Base-by-base conservation (phyloP, 2,113 vertebrate genomes). In the Theropithecus gelada region DNA sequence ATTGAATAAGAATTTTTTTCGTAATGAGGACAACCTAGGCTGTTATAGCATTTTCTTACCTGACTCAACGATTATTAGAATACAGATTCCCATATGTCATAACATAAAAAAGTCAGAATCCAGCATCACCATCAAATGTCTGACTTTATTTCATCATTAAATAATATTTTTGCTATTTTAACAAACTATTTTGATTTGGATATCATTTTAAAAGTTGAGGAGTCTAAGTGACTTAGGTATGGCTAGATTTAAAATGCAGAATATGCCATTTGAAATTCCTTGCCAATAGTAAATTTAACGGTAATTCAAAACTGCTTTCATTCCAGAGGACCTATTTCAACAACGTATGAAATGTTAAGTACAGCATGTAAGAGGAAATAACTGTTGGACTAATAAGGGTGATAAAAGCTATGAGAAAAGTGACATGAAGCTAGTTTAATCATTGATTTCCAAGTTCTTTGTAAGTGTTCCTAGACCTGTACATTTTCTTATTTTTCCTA, bases 51-150 rank as follows among this genome's bases (percentile, higher is more conserved):
- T n/a, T 11, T 45, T 12, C n/a, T 38, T 57, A 38, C 27, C 1
- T 9, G 10, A 72, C 17, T 59, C 13, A 76, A 6, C 16, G 45
- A 45, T 75, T 68, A 55, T 7, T 76, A 43, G 78, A 84, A 76
- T 40, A 35, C 27, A n/a, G 13, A 0, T 48, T 43, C 45, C 32
- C 50, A 87, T 97, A 73, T 95, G 81, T 91, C 61, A 5, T 45
- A 90, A 38, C 30, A 97, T 98, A 86, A 95, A 64, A 66, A 64
- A 59, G 70, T 94, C 86, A 94, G n/a, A 96, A 98, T 93, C n/a
- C 57, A 85, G 0, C n/a, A 90, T 81, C 76, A 50, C 81, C 83
- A 64, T 61, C 23, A 50, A 80, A 13, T 48, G 7, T 48, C 25
- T 38, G 12, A 35, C 32, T 93, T 79, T 40, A 57, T 55, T 80